These are phyloP conservation scores for Melanerpes aurifrons DNA, from an alignment of 2,113 vertebrate species.

Conservation along the genomic window DNA sequence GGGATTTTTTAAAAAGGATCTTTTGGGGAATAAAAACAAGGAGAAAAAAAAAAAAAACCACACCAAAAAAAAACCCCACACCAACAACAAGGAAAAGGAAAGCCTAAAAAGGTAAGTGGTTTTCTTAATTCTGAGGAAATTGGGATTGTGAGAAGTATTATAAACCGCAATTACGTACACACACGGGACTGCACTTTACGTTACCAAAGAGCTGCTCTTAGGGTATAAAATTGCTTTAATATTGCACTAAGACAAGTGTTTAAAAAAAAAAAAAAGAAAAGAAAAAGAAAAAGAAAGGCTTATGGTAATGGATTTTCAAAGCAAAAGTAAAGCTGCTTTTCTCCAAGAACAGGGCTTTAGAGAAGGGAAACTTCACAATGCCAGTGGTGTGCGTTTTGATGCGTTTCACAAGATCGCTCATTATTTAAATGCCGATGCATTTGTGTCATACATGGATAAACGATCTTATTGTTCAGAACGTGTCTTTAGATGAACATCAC, in stretches of 20 bases:
- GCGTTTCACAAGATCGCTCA: slow-evolving; percentile 74
- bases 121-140: slow-evolving; percentile 58
- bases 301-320: slow-evolving; percentile 77
- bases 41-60: not conserved
- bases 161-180: slow-evolving; percentile 59
- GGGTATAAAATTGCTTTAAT: slow-evolving; percentile 76
- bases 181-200: slow-evolving; percentile 65
- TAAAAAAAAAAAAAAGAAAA: slow-evolving; percentile 13
- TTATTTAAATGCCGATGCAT: slow-evolving; percentile 76
- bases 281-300: slow-evolving; percentile 38
- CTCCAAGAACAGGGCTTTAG: slow-evolving; percentile 53
- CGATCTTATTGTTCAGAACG: slow-evolving; percentile 76
- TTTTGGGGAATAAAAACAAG: not conserved
- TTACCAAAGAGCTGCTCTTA: slow-evolving; percentile 59
- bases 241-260: slow-evolving; percentile 68
- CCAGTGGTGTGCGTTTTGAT: slow-evolving; percentile 61
- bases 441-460: slow-evolving; percentile 80
- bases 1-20: not conserved
- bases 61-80: too few relatives aligned
- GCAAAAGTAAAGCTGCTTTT: slow-evolving; percentile 68
- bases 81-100: slow-evolving; percentile 29
- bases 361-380: slow-evolving; percentile 64
- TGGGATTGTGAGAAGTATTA: slow-evolving; percentile 29
- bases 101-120: slow-evolving; percentile 19
- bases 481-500: slow-evolving; percentile 73